Percentiles rank a stretch among this genome's conserved stretches.
Conservation (phyloP, 2,113 vertebrate species). For the Muntiacus reevesi region DNA sequence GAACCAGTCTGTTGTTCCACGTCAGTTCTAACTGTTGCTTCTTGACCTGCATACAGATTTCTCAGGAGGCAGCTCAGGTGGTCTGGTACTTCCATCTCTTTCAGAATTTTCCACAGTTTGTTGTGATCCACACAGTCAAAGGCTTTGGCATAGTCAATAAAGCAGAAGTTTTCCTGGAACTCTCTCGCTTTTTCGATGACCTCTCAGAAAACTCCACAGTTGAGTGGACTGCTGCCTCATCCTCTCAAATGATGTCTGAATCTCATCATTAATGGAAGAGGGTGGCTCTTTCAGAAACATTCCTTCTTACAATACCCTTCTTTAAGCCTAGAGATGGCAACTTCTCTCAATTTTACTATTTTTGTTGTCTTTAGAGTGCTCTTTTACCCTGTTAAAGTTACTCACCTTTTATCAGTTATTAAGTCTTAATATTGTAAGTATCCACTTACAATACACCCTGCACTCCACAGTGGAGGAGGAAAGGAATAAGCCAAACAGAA, state of each 20-base stretch:
- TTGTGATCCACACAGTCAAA: neutral
- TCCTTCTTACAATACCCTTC: neutral
- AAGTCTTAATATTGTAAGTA: neutral
- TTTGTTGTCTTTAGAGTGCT: neutral
- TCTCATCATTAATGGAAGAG: neutral
- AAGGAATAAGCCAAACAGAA: neutral
- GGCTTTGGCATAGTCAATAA: neutral
- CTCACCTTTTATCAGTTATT: neutral
- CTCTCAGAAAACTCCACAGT: neutral
- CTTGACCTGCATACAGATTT: neutral
- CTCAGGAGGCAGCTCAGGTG: neutral
- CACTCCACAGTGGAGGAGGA: neutral
- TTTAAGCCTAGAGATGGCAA: neutral
- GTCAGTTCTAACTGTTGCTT: neutral
- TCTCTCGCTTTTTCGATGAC: neutral
- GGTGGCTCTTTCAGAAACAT: neutral
- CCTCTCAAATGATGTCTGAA: neutral
- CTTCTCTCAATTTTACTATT: neutral
- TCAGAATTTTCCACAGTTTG: neutral
- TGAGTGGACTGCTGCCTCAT: neutral
- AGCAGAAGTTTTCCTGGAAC: neutral
- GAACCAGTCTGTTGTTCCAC: neutral
- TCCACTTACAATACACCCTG: neutral
- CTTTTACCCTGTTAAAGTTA: neutral
- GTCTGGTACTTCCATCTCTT: neutral